Evolutionary conservation across 2,888 invertebrate species (phyloP).

Genomic region (Crepidodera aurea): DNA sequence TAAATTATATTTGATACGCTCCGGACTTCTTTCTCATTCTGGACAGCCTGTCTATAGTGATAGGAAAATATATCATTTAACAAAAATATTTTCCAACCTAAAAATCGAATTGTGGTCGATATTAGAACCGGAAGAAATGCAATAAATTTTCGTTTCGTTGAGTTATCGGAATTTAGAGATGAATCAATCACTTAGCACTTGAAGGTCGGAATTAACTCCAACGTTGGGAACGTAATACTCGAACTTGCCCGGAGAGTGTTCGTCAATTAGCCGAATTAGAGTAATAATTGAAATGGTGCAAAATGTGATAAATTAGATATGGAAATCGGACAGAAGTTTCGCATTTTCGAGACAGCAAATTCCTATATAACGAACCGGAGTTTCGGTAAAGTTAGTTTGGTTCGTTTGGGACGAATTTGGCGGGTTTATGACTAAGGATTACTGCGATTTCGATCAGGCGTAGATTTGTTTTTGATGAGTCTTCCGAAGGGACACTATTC

Average conservation of each 20-base stretch:
- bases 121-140: background rate
- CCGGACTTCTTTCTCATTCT: too few relatives aligned
- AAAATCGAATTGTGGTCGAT: too few relatives aligned
- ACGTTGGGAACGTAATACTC: background rate
- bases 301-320: constrained; percentile 31
- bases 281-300: constrained; percentile 29
- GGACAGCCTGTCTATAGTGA: too few relatives aligned
- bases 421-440: background rate
- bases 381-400: constrained; percentile 19
- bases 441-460: background rate
- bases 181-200: constrained; percentile 31
- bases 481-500: background rate
- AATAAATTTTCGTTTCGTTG: constrained; percentile 1
- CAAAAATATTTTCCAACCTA: too few relatives aligned
- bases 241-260: constrained; percentile 11
- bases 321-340: constrained; percentile 26
- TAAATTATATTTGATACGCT: too few relatives aligned
- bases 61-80: too few relatives aligned
- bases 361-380: constrained; percentile 15
- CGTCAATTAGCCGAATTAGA: constrained; percentile 30
- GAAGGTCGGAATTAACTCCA: constrained; percentile 18
- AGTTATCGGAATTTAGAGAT: constrained; percentile 20
- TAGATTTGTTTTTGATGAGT: background rate
- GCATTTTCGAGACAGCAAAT: background rate
- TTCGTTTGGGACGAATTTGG: constrained; percentile 3